These are phyloP conservation scores for Subacronicta megacephala DNA, from an alignment of 2,888 invertebrate species.

Conservation along the genomic window DNA sequence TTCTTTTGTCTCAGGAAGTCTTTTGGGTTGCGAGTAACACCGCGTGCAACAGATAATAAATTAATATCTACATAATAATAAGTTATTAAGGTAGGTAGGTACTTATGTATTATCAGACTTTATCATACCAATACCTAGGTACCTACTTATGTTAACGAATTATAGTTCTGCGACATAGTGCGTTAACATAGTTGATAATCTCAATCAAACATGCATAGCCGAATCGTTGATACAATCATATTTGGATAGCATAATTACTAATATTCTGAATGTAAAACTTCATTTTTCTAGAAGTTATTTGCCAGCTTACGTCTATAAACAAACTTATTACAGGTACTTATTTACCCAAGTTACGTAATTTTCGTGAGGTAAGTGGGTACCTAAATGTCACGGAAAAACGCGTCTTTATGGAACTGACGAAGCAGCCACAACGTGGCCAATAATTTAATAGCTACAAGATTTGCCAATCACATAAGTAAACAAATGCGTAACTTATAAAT, in stretches of 20 bases:
- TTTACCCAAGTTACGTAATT: conserved; percentile 15
- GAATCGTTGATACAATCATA: conserved; percentile 11
- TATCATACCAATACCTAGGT: conserved; percentile 38
- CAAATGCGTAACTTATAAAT: background rate
- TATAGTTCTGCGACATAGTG: conserved; percentile 36
- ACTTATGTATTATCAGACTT: conserved; percentile 7
- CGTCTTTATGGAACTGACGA: conserved; percentile 3
- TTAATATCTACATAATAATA: no score
- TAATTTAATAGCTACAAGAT: conserved; percentile 29
- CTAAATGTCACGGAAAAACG: conserved; percentile 31
- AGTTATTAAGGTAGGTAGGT: background rate
- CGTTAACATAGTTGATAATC: conserved; percentile 23
- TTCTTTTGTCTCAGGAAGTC: no score
- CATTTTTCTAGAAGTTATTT: background rate
- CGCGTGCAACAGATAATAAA: no score
- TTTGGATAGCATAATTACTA: conserved; percentile 23
- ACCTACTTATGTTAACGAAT: no score
- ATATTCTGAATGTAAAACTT: conserved; percentile 7
- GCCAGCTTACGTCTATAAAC: background rate
- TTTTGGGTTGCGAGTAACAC: no score
- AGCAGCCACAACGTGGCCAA: conserved; percentile 11
- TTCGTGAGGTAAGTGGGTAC: conserved; percentile 26
- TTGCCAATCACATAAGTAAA: conserved; percentile 6
- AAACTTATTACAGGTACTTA: conserved; percentile 11
- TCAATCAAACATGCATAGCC: conserved; percentile 17